Evolutionary conservation across 2,888 invertebrate species (phyloP).

Genomic region (Caenorhabditis zanzibari): DNA sequence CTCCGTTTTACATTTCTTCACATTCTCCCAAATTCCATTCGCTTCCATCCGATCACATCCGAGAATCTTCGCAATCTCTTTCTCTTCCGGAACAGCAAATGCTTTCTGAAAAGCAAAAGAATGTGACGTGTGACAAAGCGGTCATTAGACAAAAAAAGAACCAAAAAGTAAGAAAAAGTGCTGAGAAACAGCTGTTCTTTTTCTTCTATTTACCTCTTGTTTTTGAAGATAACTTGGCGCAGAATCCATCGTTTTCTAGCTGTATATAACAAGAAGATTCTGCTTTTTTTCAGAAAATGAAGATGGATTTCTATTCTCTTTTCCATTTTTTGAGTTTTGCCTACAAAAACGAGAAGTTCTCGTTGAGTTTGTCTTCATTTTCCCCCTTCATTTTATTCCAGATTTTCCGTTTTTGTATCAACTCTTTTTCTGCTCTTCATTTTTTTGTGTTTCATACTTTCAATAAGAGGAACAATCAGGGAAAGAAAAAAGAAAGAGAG

Average conservation of each 20-base stretch:
- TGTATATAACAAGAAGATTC: constrained; percentile 1
- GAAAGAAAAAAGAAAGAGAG: constrained; percentile 2
- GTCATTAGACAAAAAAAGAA: constrained; percentile 39
- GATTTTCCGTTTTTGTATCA: constrained; percentile 11
- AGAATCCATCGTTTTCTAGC: constrained; percentile 30
- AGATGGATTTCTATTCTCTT: background rate
- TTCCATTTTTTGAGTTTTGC: background rate
- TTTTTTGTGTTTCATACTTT: constrained; percentile 5
- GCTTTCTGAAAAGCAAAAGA: constrained; percentile 23
- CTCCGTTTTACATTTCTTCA: constrained; percentile 4
- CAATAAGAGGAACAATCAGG: background rate
- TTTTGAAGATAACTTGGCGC: constrained; percentile 31
- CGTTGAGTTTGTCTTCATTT: constrained; percentile 5
- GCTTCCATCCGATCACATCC: constrained; percentile 26
- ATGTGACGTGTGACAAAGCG: constrained; percentile 37
- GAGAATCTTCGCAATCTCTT: constrained; percentile 13
- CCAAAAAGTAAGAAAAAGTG: constrained; percentile 51
- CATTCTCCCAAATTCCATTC: constrained; percentile 1
- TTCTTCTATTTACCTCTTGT: constrained; percentile 48
- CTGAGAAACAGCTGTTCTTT: constrained; percentile 49
- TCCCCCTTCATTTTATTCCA: background rate
- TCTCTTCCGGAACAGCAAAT: constrained; percentile 16
- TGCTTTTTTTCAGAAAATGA: constrained; percentile 5
- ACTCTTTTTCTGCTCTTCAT: constrained; percentile 6
- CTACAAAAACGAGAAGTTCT: constrained; percentile 17